These are phyloP conservation scores for Chloroclysta siterata DNA, from an alignment of 2,888 invertebrate species.

Conservation along the genomic window DNA sequence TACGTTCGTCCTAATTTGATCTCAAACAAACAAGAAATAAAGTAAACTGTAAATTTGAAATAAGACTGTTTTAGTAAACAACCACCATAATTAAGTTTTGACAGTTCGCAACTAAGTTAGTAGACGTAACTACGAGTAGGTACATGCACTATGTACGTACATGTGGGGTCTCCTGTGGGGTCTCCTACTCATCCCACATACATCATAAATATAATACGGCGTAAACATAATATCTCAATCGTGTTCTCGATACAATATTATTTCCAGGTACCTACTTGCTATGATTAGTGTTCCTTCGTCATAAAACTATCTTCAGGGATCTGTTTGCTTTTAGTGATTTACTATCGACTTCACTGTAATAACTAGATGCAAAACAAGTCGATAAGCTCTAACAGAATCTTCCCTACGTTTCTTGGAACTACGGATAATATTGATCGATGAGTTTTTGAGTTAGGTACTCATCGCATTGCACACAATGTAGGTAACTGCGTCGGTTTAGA, in stretches of 20 bases:
- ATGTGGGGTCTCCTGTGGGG: too few species aligned
- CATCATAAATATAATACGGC: background rate
- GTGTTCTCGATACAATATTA: slow-evolving; percentile 11
- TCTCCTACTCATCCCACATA: too few species aligned
- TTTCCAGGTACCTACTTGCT: background rate
- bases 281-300: slow-evolving; percentile 11
- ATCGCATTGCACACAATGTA: background rate
- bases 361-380: background rate
- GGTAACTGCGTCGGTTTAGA: background rate
- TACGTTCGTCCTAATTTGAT: background rate
- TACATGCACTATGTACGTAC: too few species aligned
- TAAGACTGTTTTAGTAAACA: slow-evolving; percentile 2
- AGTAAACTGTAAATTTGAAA: slow-evolving; percentile 5
- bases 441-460: too few species aligned
- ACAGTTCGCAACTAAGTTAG: slow-evolving; percentile 6
- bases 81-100: slow-evolving; percentile 11
- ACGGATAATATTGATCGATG: background rate
- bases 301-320: slow-evolving; percentile 15
- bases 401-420: background rate
- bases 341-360: slow-evolving; percentile 2
- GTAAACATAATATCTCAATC: slow-evolving; percentile 21
- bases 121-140: background rate
- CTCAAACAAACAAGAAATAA: background rate
- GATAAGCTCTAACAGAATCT: background rate
- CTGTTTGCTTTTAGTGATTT: slow-evolving; percentile 19